Evolutionary conservation across 2,113 vertebrate genomes (phyloP).

Genomic region (Prionailurus viverrinus): DNA sequence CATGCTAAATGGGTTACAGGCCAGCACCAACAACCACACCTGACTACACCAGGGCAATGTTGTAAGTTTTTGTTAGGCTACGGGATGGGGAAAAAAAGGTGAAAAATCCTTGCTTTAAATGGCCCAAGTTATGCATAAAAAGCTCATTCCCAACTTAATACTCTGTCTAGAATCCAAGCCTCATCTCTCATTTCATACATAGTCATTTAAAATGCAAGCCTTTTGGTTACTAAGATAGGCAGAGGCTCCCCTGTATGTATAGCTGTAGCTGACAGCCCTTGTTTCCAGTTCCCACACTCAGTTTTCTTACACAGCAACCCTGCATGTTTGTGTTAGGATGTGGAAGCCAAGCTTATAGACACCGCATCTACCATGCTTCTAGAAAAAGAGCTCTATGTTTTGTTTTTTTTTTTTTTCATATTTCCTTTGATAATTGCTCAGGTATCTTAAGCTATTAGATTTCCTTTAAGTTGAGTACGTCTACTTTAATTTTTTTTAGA

Average conservation of each 20-base stretch:
- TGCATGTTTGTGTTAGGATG: neutral
- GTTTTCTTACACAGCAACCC: neutral
- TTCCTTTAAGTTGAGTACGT: neutral
- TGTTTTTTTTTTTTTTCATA: neutral
- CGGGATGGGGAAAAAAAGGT: neutral
- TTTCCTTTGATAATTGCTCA: neutral
- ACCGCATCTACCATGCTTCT: neutral
- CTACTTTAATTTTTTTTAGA: too few species aligned
- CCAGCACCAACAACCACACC: neutral
- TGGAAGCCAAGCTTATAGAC: neutral
- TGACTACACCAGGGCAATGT: neutral
- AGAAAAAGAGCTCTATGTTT: neutral
- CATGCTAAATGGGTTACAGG: neutral
- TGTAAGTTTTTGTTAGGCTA: neutral
- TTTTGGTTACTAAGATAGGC: neutral
- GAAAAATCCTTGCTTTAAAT: neutral
- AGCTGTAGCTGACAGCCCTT: neutral
- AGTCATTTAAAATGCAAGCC: neutral
- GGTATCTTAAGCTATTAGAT: neutral
- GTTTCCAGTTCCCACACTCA: neutral
- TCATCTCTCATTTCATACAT: neutral
- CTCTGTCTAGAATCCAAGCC: neutral
- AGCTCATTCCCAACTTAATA: neutral
- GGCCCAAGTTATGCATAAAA: neutral
- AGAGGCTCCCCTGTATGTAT: neutral